A percentile compares a stretch with the other conserved stretches of the same genome.
Conservation (phyloP, 2,797 vertebrate genomes). For the Gobio occitaniae region DNA sequence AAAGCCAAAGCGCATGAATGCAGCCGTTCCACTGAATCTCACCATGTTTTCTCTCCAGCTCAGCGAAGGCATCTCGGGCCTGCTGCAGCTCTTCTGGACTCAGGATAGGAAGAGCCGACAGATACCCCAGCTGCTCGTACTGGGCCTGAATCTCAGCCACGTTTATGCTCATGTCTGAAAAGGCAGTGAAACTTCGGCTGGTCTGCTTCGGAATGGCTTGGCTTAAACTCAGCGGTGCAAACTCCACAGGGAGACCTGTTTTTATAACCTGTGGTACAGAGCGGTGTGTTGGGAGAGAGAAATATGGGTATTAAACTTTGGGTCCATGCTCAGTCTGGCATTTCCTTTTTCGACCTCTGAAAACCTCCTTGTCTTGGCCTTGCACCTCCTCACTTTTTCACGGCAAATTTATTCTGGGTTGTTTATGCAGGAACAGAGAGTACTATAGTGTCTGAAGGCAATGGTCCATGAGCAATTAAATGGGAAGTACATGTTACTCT, state of each 20-base stretch:
- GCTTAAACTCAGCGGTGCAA: conserved; percentile 7
- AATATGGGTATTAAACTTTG: neutral
- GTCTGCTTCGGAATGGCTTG: neutral
- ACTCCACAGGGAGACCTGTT: conserved; percentile 18
- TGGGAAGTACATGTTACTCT: conserved; percentile 27
- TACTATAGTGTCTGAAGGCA: neutral
- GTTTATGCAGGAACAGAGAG: conserved; percentile 46
- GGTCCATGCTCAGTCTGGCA: conserved; percentile 11
- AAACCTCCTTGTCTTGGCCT: conserved; percentile 13
- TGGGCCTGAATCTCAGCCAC: conserved; percentile 56
- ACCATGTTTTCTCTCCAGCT: conserved; percentile 81
- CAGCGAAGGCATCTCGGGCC: conserved; percentile 70
- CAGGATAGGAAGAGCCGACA: conserved; percentile 74
- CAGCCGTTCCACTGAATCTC: conserved; percentile 49
- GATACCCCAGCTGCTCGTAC: conserved; percentile 77
- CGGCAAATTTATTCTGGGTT: conserved; percentile 43
- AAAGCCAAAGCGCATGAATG: neutral
- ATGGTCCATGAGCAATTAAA: conserved; percentile 26
- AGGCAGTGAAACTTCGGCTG: neutral
- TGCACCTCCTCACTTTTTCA: conserved; percentile 4
- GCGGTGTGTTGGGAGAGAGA: neutral
- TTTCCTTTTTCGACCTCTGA: conserved; percentile 31
- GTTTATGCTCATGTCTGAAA: conserved; percentile 51
- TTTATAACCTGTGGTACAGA: conserved; percentile 44
- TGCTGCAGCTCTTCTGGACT: conserved; percentile 71